Evolutionary conservation across 2,888 invertebrate species (phyloP).

Genomic region (Lithophane leautieri): DNA sequence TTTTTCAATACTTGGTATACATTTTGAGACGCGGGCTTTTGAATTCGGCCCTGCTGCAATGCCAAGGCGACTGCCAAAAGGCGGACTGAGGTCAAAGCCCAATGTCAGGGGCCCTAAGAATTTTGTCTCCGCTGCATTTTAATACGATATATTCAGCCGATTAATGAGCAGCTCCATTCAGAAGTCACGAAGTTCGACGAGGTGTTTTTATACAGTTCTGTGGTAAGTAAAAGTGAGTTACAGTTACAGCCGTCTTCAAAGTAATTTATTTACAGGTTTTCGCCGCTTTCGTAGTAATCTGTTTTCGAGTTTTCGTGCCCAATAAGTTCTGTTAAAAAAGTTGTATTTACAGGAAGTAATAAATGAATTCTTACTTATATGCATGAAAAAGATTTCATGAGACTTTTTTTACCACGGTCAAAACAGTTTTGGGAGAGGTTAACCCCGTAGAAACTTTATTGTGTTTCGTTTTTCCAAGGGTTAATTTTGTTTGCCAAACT

Average conservation of each 20-base stretch:
- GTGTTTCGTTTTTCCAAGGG: not conserved
- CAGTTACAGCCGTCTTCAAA: constrained; percentile 26
- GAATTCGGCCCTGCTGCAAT: constrained; percentile 83
- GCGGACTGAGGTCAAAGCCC: constrained; percentile 82
- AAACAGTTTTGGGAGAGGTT: not conserved
- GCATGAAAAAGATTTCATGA: not conserved
- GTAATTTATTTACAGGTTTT: constrained; percentile 47
- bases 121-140: constrained; percentile 77
- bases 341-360: not conserved
- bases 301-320: constrained; percentile 10
- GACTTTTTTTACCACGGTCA: not conserved
- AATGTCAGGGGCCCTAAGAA: constrained; percentile 89
- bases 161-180: constrained; percentile 53
- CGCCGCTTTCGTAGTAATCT: not conserved
- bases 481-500: not conserved
- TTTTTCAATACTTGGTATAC: constrained; percentile 66
- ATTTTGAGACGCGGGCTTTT: constrained; percentile 78
- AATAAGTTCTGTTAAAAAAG: not conserved
- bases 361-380: not conserved
- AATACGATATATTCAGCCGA: constrained; percentile 52
- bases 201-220: constrained; percentile 34
- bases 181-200: constrained; percentile 16
- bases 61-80: constrained; percentile 89
- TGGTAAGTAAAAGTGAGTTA: constrained; percentile 47
- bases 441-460: not conserved